Evolutionary conservation across 2,113 vertebrate species (phyloP).

Genomic region (Sporophila hypoxantha): DNA sequence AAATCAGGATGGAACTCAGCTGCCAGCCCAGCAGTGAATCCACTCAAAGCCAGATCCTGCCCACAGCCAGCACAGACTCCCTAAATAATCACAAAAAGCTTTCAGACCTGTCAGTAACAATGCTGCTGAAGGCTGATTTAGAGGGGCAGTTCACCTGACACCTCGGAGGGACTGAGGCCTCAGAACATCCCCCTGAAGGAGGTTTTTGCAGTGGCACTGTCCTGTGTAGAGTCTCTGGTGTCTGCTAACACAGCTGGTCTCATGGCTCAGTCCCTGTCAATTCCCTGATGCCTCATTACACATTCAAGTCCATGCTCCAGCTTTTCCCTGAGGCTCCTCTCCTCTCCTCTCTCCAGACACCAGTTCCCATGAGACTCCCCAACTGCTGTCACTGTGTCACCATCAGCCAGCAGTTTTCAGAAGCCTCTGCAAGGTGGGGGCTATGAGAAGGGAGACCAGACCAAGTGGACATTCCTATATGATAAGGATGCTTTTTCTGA

Average conservation of each 20-base stretch:
- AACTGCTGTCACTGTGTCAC: neutral
- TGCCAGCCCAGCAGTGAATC: neutral
- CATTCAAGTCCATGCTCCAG: neutral
- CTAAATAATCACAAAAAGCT: neutral
- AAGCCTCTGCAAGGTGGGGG: neutral
- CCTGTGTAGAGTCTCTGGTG: neutral
- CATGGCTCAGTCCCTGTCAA: neutral
- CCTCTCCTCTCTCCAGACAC: neutral
- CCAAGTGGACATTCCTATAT: neutral
- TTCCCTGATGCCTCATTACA: neutral
- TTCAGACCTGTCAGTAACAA: neutral
- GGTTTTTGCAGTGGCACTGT: neutral
- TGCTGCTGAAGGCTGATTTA: neutral
- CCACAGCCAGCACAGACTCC: neutral
- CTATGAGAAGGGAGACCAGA: neutral
- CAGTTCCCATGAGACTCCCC: neutral
- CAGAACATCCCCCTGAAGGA: neutral
- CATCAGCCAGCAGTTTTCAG: neutral
- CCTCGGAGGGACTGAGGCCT: neutral
- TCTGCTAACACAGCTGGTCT: neutral
- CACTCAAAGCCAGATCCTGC: neutral
- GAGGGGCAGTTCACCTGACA: neutral
- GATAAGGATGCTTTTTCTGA: neutral
- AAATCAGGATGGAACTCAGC: neutral
- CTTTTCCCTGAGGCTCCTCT: neutral